Evolutionary conservation across 2,888 invertebrate genomes (phyloP), one percentile per base, ranked within the genome.

Genomic region (Achlya flavicornis): DNA sequence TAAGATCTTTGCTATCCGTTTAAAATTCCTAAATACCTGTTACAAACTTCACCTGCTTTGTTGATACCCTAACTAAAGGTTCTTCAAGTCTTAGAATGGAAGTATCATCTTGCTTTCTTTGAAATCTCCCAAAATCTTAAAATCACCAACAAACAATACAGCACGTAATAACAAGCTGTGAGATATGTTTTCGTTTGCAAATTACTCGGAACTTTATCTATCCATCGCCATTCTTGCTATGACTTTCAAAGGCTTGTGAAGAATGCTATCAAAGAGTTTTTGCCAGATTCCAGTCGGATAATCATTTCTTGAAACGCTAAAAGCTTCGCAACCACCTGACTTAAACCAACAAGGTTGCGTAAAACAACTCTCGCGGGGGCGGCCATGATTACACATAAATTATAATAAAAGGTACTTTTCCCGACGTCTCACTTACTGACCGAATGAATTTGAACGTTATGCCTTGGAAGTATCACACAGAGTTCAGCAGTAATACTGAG

Each of bases 311-410:
- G 69, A 72, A 70, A 73, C 64, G 64, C 63, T 64, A 61, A 62
- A 60, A 62, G 58, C 68, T 68, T 68, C 66, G 62, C n/a, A 53
- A 64, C 58, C 10, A 61, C 62, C 60, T 68, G 11, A 38, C 38
- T 38, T 59, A 59, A 59, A 16, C 53, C 19, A 16, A 35, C 58
- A 59, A 8, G 16, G 16, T 59, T 65, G 63, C 43, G 57, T 64
- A 62, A 38, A 65, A 70, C 61, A 70, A 70, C 68, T 68, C 63
- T 64, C 48, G 65, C 63, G 66, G 62, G 64, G 70, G 74, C 67
- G 67, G 71, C 65, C 75, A 75, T 78, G 78, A 77, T 80, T 73
- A 66, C 71, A 78, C 78, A 84, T 82, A 82, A 80, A 80, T 82
- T 78, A 71, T 67, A 68, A 67, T 72, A 66, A 73, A 66, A 68